phyloP scores from a whole-genome alignment of 23 tunicate species.

The Oikopleura albicans region DNA sequence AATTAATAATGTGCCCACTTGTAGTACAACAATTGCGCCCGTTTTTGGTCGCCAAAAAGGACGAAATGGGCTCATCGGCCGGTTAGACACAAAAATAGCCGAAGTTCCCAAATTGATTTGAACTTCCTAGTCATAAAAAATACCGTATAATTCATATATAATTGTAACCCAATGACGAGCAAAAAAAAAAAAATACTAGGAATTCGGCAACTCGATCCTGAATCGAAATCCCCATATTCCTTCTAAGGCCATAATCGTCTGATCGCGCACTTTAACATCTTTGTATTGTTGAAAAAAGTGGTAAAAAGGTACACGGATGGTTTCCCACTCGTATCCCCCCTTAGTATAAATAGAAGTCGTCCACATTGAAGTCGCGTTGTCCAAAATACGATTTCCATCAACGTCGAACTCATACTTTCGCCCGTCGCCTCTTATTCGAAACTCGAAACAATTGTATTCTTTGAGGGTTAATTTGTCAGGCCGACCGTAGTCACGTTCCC shows the following conservation, averaged over 20 bases:
- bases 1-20: no score
- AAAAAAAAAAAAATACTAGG: no score
- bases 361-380: slow-evolving; percentile 10
- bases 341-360: slow-evolving; percentile 43
- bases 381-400: slow-evolving; percentile 18
- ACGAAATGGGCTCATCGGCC: no score
- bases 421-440: slow-evolving; percentile 83
- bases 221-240: no score
- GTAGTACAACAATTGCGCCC: no score
- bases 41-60: no score
- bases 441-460: slow-evolving; percentile 37
- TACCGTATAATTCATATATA: no score
- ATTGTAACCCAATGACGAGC: no score
- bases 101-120: no score
- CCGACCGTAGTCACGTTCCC: slow-evolving; percentile 14
- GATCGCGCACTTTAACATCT: background rate
- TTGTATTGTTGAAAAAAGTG: background rate
- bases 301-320: slow-evolving; percentile 26
- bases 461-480: slow-evolving; percentile 24
- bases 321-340: slow-evolving; percentile 88
- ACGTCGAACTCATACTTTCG: slow-evolving; percentile 51
- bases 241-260: background rate
- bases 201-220: no score
- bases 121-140: no score
- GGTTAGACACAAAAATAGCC: no score